These are phyloP conservation scores for Hippocampus guttulatus DNA, from an alignment of 2,113 vertebrate genomes.

Conservation along the genomic window DNA sequence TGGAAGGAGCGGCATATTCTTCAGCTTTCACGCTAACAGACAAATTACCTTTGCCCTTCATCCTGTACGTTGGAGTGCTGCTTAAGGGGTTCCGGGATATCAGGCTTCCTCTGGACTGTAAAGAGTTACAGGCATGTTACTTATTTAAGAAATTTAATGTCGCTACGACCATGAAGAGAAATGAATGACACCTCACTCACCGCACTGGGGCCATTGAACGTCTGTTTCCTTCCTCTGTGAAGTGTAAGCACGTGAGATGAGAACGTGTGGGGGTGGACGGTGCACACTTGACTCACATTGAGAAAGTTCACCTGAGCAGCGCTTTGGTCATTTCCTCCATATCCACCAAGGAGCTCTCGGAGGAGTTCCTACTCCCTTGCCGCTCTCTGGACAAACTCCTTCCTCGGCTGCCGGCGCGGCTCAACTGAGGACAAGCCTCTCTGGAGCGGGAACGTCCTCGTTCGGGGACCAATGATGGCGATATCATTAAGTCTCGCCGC, in stretches of 20 bases:
- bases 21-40: neutral
- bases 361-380: slow-evolving; percentile 79
- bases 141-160: neutral
- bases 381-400: slow-evolving; percentile 81
- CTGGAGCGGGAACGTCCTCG: slow-evolving; percentile 66
- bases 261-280: neutral
- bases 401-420: slow-evolving; percentile 55
- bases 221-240: slow-evolving; percentile 63
- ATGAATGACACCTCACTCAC: slow-evolving; percentile 46
- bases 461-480: slow-evolving; percentile 56
- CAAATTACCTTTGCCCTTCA: slow-evolving; percentile 53
- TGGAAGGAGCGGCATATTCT: neutral
- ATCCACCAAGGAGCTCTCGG: slow-evolving; percentile 79
- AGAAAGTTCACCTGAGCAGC: slow-evolving; percentile 67
- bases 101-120: slow-evolving; percentile 62
- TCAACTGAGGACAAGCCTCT: slow-evolving; percentile 39
- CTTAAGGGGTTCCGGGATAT: slow-evolving; percentile 64
- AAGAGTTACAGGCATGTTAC: slow-evolving; percentile 5
- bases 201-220: slow-evolving; percentile 61
- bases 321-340: slow-evolving; percentile 75
- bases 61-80: slow-evolving; percentile 70
- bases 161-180: neutral
- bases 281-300: neutral
- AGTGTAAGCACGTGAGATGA: slow-evolving; percentile 13
- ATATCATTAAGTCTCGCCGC: slow-evolving; percentile 68